Conservation (phyloP, 2,113 vertebrate genomes). For the Eulemur rufifrons region DNA sequence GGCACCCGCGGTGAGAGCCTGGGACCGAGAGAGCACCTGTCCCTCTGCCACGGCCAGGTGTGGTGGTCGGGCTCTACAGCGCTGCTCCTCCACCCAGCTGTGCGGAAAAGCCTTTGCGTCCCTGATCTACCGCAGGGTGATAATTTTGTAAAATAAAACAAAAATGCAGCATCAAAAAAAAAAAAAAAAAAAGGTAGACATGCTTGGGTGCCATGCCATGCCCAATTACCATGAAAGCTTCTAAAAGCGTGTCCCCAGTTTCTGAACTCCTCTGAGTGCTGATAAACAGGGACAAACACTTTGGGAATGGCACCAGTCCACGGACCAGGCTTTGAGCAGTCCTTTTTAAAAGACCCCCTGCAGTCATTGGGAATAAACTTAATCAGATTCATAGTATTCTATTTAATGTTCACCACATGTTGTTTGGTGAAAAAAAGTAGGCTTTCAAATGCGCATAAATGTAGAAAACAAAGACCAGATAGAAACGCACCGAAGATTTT, state of each 20-base stretch:
- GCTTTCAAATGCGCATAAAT: not conserved
- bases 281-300: not conserved
- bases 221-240: not conserved
- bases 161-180: not conserved
- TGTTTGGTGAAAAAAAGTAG: not conserved
- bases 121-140: not conserved
- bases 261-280: not conserved
- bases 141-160: not conserved
- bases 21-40: fast-evolving
- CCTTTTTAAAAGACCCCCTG: not conserved
- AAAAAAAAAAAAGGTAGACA: not conserved
- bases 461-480: not conserved
- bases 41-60: fast-evolving
- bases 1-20: fast-evolving
- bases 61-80: fast-evolving
- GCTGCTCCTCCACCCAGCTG: not conserved
- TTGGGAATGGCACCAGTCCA: not conserved
- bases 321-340: not conserved
- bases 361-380: not conserved
- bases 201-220: not conserved
- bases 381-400: not conserved
- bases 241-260: not conserved
- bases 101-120: not conserved
- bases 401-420: not conserved
- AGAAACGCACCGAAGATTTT: not conserved